These are phyloP conservation scores for Karalla daura DNA, from an alignment of 2,797 vertebrate genomes.

Conservation along the genomic window DNA sequence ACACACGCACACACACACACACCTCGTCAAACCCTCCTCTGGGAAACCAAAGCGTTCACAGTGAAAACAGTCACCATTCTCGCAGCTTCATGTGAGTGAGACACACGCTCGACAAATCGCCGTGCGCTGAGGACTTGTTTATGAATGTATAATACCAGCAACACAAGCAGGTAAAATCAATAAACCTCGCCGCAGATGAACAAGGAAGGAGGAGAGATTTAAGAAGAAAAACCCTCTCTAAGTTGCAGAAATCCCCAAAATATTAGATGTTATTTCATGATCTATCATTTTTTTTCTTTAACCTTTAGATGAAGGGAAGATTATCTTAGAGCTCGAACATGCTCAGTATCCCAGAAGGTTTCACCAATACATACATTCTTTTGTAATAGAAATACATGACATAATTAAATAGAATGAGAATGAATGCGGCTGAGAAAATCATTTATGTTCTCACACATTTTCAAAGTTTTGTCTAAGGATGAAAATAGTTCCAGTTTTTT, in stretches of 20 bases:
- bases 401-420: background rate
- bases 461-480: background rate
- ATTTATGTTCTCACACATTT: background rate
- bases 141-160: constrained; percentile 63
- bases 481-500: no score
- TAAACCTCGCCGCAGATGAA: constrained; percentile 1
- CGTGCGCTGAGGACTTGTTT: constrained; percentile 47
- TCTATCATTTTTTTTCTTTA: background rate
- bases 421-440: background rate
- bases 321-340: background rate
- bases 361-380: no score
- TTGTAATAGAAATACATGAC: background rate
- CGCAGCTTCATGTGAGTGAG: constrained; percentile 54
- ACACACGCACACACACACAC: background rate
- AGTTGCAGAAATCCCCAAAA: background rate
- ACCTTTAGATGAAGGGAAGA: background rate
- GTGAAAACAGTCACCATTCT: constrained; percentile 61
- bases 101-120: constrained; percentile 62
- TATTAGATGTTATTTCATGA: background rate
- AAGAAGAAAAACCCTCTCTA: background rate
- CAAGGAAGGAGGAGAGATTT: background rate
- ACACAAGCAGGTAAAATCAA: constrained; percentile 44
- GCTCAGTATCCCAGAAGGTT: background rate
- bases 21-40: background rate
- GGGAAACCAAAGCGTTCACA: constrained; percentile 55